These are phyloP conservation scores for Chirona hameri DNA, from an alignment of 2,888 invertebrate species.

Conservation along the genomic window DNA sequence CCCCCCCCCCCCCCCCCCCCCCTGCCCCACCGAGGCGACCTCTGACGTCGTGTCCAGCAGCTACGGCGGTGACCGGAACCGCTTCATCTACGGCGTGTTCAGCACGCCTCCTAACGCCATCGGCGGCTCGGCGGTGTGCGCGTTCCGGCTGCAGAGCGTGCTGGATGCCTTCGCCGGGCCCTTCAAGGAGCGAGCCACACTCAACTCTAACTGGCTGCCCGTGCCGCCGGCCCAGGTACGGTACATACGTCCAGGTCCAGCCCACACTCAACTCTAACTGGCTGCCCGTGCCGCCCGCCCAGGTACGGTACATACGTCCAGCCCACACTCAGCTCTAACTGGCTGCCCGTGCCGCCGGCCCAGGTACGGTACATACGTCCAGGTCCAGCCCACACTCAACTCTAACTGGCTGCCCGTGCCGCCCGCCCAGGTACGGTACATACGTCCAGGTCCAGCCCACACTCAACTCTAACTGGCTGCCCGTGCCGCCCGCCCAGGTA, in stretches of 20 bases:
- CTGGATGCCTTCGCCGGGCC: constrained; percentile 92
- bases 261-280: too few relatives aligned
- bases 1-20: background rate
- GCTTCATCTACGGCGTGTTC: constrained; percentile 58
- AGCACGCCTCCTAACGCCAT: constrained; percentile 95
- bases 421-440: too few relatives aligned
- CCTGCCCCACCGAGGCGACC: constrained; percentile 69
- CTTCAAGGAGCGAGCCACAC: constrained; percentile 81
- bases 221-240: constrained; percentile 77
- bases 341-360: too few relatives aligned
- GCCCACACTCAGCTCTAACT: too few relatives aligned
- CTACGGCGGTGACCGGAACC: constrained; percentile 57
- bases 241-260: background rate
- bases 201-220: constrained; percentile 91
- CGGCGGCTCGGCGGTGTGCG: constrained; percentile 95
- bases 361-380: too few relatives aligned
- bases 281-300: too few relatives aligned
- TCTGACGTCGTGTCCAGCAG: constrained; percentile 79
- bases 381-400: too few relatives aligned
- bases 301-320: too few relatives aligned
- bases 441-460: too few relatives aligned
- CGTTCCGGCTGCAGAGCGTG: constrained; percentile 89
- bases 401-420: too few relatives aligned
- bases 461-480: too few relatives aligned
- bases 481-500: too few relatives aligned